Base-by-base conservation (phyloP, 2,888 invertebrate genomes). In the Hypsopygia costalis region DNA sequence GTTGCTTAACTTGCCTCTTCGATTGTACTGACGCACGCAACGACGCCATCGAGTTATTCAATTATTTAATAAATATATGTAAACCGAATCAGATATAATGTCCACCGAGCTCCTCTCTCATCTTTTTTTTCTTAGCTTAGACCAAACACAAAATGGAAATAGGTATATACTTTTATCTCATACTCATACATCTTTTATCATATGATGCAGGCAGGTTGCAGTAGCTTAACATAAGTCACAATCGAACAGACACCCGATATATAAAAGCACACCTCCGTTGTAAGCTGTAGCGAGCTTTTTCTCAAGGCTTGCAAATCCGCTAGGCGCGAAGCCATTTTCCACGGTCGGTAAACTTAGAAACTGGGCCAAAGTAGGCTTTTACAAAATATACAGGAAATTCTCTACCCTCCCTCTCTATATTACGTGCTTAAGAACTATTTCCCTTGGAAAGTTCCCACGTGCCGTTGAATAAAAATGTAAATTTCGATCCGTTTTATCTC, bases 351-450 rank as follows among this genome's bases (percentile, higher is more conserved):
- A 83, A 83, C 78, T 82, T 72, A 72, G 74, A 72, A 87, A 83
- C 77, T 85, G 70, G 85, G 87, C 71, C 82, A 81, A 81, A 80
- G 81, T 81, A 79, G 83, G 83, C 82, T 83, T 82, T 73, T 66
- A 73, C 69, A 61, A 76, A 77, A 81, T 80, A 74, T 73, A 77
- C 69, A 73, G 69, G 64, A 71, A 75, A 72, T 72, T 69, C 59
- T 66, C 63, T 59, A 58, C 68, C 62, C 62, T 62, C 64, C 65
- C 62, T 65, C 62, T 70, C 71, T 73, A 77, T 70, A 66, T 81
- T 73, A 79, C 76, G 75, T 79, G 73, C 75, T 77, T 80, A 81
- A 76, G 65, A 83, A 81, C 82, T 81, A 81, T 82, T n/a, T 78
- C 69, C 58, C 66, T 62, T 54, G 49, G 47, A 63, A 71, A 71